phyloP scores from a whole-genome alignment of 2,888 invertebrate species.

The Apamea epomidion region DNA sequence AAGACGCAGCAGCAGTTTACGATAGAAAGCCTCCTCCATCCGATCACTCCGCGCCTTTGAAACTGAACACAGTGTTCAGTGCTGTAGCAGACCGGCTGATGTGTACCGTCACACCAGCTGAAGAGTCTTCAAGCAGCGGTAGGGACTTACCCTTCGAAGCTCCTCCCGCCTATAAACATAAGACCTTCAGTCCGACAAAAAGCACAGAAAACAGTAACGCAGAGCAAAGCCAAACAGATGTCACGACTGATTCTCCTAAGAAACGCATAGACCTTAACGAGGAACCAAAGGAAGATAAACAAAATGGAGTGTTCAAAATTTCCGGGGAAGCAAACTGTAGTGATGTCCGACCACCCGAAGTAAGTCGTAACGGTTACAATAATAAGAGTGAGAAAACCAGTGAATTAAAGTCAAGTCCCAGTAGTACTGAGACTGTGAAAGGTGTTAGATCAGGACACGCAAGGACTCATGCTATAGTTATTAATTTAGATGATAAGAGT shows the following conservation, averaged over 20 bases:
- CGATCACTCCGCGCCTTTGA: conserved; percentile 86
- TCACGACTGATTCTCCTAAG: conserved; percentile 85
- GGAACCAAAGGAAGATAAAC: conserved; percentile 80
- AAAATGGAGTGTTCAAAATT: conserved; percentile 87
- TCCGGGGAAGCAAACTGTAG: conserved; percentile 87
- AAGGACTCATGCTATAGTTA: conserved; percentile 94
- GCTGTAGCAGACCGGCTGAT: conserved; percentile 89
- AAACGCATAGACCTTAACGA: conserved; percentile 78
- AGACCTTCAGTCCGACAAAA: conserved; percentile 88
- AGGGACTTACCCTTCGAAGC: conserved; percentile 87
- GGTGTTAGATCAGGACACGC: conserved; percentile 92
- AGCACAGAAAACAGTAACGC: conserved; percentile 83
- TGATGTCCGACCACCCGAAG: conserved; percentile 85
- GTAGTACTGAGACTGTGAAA: conserved; percentile 82
- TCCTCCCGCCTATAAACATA: conserved; percentile 85
- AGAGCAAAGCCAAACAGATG: conserved; percentile 85
- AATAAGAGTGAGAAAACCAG: conserved; percentile 82
- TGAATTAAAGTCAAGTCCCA: conserved; percentile 82
- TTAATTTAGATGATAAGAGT: conserved; percentile 95
- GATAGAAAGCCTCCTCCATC: conserved; percentile 89
- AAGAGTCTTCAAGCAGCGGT: conserved; percentile 88
- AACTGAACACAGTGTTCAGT: conserved; percentile 89
- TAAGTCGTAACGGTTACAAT: conserved; percentile 80
- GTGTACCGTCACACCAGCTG: conserved; percentile 88
- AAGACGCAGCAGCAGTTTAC: conserved; percentile 93